A percentile compares a stretch with the other conserved stretches of the same genome.
Evolutionary conservation across 2,113 vertebrate genomes (phyloP).

Genomic region (Larimichthys crocea): DNA sequence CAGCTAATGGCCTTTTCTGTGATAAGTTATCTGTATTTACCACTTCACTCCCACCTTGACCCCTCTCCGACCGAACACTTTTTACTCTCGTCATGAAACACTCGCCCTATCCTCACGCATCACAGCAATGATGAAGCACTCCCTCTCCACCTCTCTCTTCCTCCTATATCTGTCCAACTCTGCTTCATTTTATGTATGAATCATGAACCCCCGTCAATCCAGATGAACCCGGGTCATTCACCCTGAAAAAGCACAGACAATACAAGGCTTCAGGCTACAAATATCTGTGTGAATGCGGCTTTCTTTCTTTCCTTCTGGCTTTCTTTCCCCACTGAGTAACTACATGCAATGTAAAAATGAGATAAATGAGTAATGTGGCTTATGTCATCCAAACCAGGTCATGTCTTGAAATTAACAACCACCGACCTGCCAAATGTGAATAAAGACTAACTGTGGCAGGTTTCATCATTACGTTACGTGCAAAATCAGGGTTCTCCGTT

Average conservation of each 20-base stretch:
- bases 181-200: constrained; percentile 21
- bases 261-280: background rate
- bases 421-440: constrained; percentile 1
- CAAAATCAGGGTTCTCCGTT: background rate
- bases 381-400: constrained; percentile 9
- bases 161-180: background rate
- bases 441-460: background rate
- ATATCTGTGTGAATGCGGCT: background rate
- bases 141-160: constrained; percentile 17
- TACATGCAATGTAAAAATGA: background rate
- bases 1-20: constrained; percentile 72
- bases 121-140: constrained; percentile 17
- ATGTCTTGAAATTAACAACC: background rate
- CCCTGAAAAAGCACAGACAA: constrained; percentile 24
- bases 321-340: background rate
- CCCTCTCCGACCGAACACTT: constrained; percentile 41
- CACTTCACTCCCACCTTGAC: constrained; percentile 47
- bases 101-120: constrained; percentile 41
- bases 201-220: constrained; percentile 5
- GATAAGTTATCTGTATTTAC: constrained; percentile 77
- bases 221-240: constrained; percentile 4
- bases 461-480: background rate
- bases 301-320: background rate
- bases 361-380: constrained; percentile 11
- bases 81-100: constrained; percentile 50